Percentiles rank a stretch among this genome's conserved stretches.
phyloP scores from a whole-genome alignment of 2,888 invertebrate species.

The Caenorhabditis japonica region DNA sequence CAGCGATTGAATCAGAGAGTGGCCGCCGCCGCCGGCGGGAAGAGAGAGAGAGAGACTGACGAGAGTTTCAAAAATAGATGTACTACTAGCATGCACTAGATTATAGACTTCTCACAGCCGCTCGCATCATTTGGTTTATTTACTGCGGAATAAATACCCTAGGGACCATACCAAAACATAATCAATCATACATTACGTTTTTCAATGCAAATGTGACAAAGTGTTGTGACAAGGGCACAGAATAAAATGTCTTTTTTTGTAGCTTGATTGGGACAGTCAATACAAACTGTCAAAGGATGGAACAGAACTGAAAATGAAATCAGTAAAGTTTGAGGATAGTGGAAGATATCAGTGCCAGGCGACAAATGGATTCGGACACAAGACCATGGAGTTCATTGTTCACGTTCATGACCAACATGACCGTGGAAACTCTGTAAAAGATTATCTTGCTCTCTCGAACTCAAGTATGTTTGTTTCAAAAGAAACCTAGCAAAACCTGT shows the following conservation, averaged over 20 bases:
- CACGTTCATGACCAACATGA: conserved; percentile 68
- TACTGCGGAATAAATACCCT: conserved; percentile 9
- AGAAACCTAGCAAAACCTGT: conserved; percentile 19
- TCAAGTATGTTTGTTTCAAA: conserved; percentile 35
- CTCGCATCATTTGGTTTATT: conserved; percentile 23
- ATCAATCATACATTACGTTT: conserved; percentile 50
- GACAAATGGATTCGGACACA: conserved; percentile 75
- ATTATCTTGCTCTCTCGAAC: conserved; percentile 60
- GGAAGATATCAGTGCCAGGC: conserved; percentile 73
- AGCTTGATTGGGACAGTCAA: conserved; percentile 64
- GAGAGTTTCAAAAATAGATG: conserved; percentile 46
- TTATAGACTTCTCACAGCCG: conserved; percentile 28
- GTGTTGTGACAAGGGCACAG: conserved; percentile 11
- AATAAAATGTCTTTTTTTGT: conserved; percentile 25
- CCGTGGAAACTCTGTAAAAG: conserved; percentile 50
- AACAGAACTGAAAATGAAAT: conserved; percentile 70
- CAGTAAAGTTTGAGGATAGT: conserved; percentile 68
- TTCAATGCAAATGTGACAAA: conserved; percentile 13
- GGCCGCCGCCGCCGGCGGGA: conserved; percentile 2
- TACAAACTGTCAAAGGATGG: conserved; percentile 69
- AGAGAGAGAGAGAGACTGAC: conserved; percentile 8
- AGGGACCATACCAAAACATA: conserved; percentile 39
- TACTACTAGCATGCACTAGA: conserved; percentile 41
- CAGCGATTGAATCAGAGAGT: conserved; percentile 53
- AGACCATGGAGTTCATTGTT: conserved; percentile 69